Evolutionary conservation across 2,797 vertebrate species (phyloP).

Genomic region (Selene dorsalis): DNA sequence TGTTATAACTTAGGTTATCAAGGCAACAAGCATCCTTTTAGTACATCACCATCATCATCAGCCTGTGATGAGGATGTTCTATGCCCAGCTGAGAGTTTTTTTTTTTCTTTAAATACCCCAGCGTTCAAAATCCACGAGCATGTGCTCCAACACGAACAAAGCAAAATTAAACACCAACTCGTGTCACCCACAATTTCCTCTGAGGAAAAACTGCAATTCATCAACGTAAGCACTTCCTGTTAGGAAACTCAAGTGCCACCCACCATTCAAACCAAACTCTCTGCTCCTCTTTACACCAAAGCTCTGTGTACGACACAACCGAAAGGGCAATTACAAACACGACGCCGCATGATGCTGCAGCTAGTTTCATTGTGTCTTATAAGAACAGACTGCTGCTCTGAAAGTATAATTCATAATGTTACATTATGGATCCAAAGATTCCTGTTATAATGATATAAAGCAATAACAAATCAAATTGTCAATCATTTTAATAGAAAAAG

Average conservation of each 20-base stretch:
- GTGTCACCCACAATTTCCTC: slow-evolving; percentile 80
- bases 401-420: background rate
- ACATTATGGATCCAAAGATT: background rate
- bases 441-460: background rate
- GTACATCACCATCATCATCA: background rate
- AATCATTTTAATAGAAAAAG: background rate
- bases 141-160: slow-evolving; percentile 10
- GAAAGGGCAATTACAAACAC: slow-evolving; percentile 27
- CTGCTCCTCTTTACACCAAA: slow-evolving; percentile 29
- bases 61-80: slow-evolving; percentile 17
- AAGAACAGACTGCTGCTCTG: no score
- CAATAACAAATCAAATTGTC: background rate
- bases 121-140: background rate
- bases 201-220: slow-evolving; percentile 72
- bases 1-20: slow-evolving; percentile 12
- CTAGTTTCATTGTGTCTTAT: background rate
- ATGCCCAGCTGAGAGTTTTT: slow-evolving; percentile 24
- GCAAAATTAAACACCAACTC: slow-evolving; percentile 27
- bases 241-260: slow-evolving; percentile 73
- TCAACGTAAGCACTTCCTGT: slow-evolving; percentile 76
- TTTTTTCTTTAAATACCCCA: background rate
- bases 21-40: background rate
- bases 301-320: slow-evolving; percentile 15
- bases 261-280: slow-evolving; percentile 60
- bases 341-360: background rate